Evolutionary conservation across 1,140 invertebrate species (phyloP), one percentile per base, ranked within the genome.

Genomic region (Plodia interpunctella): DNA sequence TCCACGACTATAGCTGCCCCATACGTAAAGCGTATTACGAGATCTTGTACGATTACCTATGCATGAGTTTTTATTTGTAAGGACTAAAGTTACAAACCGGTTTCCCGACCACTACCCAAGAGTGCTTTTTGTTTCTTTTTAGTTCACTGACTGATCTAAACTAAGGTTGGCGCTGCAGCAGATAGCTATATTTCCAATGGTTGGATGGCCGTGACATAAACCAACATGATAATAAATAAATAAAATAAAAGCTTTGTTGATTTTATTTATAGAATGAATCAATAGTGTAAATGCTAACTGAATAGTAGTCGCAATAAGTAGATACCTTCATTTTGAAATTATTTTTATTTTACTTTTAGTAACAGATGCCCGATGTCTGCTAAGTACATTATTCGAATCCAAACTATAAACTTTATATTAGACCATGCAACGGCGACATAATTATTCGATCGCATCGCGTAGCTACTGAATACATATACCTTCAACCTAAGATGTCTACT

Each of bases 141-240:
- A 76, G 83, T 88, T 85, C 81, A 86, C 64, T 83, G 83, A 86
- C 64, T 83, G 83, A 83, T 88, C 81, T 76, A 77, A 82, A 85
- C 72, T 77, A 68, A 71, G 72, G 72, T 70, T 78, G 68, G 66
- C 53, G 19, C 51, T 25, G n/a, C 20, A 25, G 5, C 25, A 18
- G 10, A 53, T 10, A n/a, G 51, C 19, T 17, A 1, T 19, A 51
- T 21, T 21, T 9, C 17, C 1, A 49, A 35, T 9, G 10, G 13
- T 15, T n/a, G 8, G 5, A 11, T 44, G n/a, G 13, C 15, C 15
- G 32, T 10, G 8, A 35, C 1, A 35, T 13, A 35, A 11, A 3
- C 32, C 1, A 35, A 32, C 30, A 4, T 32, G 30, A 4, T 44
- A 44, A 35, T 5, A 5, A 13, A 5, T 11, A 9, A 35, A 32